A percentile compares a stretch with the other conserved stretches of the same genome.
Conservation (phyloP, 2,888 invertebrate species). For the Augochlorella aurata region DNA sequence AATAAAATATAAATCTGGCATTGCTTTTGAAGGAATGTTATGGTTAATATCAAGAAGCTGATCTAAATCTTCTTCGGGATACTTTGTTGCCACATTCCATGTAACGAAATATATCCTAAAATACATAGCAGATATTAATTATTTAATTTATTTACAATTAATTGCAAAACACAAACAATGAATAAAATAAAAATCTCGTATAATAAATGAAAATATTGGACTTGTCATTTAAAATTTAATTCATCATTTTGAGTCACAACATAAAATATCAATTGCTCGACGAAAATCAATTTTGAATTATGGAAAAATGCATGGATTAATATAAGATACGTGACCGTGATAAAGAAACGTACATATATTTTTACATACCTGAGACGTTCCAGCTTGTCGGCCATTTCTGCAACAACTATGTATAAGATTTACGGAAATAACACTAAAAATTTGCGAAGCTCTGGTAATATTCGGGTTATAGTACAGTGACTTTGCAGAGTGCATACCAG, state of each 20-base stretch:
- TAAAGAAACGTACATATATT: background rate
- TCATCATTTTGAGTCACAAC: background rate
- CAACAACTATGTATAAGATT: background rate
- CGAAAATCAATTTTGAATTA: background rate
- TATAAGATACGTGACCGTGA: background rate
- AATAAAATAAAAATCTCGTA: background rate
- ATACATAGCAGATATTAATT: conserved; percentile 57
- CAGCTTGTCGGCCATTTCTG: conserved; percentile 57
- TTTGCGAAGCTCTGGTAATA: conserved; percentile 26
- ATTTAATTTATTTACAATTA: background rate
- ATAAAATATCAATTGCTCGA: background rate
- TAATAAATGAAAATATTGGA: background rate
- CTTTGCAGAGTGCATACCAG: conserved; percentile 75
- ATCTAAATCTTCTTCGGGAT: conserved; percentile 88
- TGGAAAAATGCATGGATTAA: conserved; percentile 1
- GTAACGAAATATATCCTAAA: conserved; percentile 91
- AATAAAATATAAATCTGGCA: conserved; percentile 93
- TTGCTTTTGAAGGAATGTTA: conserved; percentile 84
- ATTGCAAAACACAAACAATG: background rate
- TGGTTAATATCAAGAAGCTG: conserved; percentile 87
- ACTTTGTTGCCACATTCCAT: conserved; percentile 94
- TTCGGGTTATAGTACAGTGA: conserved; percentile 44
- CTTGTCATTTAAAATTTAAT: conserved; percentile 29
- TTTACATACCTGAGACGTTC: conserved; percentile 61
- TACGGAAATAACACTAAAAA: conserved; percentile 20